Conservation (phyloP, 1,140 invertebrate species). For the Plutomurus gul region DNA sequence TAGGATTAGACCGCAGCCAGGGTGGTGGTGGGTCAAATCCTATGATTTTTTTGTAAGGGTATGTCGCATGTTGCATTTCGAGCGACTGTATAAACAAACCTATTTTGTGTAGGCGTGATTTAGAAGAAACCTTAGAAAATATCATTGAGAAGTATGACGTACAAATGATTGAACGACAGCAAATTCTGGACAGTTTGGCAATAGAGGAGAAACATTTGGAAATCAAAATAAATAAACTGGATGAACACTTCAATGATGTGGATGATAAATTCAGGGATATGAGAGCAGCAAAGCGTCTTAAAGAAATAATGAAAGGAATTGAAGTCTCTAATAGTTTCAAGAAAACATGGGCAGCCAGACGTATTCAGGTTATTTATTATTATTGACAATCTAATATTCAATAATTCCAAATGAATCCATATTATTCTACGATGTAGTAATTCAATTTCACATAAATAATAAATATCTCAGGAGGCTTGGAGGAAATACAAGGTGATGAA, state of each 20-base stretch:
- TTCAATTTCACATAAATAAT: not conserved
- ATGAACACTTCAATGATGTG: constrained; percentile 21
- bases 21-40: no score
- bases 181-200: constrained; percentile 7
- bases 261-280: constrained; percentile 48
- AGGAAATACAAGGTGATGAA: constrained; percentile 21
- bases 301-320: constrained; percentile 45
- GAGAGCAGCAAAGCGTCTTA: constrained; percentile 39
- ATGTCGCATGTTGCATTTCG: no score
- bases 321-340: constrained; percentile 47
- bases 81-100: no score
- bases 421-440: not conserved
- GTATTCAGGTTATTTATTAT: constrained; percentile 44
- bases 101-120: not conserved
- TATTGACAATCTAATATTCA: no score
- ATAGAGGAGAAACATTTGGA: not conserved
- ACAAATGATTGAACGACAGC: constrained; percentile 31
- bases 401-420: no score
- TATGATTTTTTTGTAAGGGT: no score
- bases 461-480: constrained; percentile 26
- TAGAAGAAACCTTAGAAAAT: not conserved
- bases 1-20: no score
- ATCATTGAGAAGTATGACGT: constrained; percentile 43
- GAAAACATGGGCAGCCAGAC: constrained; percentile 42
- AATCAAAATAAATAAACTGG: not conserved